These are phyloP conservation scores for Rhabdomys dilectus DNA, from an alignment of 2,113 vertebrate species.

Conservation along the genomic window DNA sequence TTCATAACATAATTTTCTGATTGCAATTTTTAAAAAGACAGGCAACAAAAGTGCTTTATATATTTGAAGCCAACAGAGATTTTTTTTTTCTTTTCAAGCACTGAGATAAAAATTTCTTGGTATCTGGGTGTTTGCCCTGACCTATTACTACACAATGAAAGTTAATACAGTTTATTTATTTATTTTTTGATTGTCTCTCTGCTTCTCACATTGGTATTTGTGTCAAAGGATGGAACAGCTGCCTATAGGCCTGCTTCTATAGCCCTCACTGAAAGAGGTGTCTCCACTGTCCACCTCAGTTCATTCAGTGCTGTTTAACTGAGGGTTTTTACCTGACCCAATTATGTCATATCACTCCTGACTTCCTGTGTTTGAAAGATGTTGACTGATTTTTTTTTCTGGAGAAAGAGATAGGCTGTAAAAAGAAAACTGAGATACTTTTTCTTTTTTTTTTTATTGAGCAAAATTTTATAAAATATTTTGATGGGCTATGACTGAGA, in stretches of 20 bases:
- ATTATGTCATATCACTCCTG: background rate
- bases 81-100: background rate
- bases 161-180: background rate
- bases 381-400: background rate
- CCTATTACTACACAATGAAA: background rate
- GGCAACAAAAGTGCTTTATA: background rate
- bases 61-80: background rate
- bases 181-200: background rate
- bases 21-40: background rate
- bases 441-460: too few relatives aligned
- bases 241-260: background rate
- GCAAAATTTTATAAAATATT: background rate
- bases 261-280: background rate
- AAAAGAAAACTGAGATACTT: background rate
- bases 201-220: background rate
- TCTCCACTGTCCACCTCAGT: background rate
- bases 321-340: background rate
- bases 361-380: background rate
- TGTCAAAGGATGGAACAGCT: background rate
- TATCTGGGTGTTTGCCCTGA: background rate
- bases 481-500: background rate
- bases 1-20: background rate
- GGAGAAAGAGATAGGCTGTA: background rate
- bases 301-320: background rate
- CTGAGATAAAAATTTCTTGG: background rate